phyloP scores from a whole-genome alignment of 1,140 invertebrate genomes.

The Monomorium pharaonis region DNA sequence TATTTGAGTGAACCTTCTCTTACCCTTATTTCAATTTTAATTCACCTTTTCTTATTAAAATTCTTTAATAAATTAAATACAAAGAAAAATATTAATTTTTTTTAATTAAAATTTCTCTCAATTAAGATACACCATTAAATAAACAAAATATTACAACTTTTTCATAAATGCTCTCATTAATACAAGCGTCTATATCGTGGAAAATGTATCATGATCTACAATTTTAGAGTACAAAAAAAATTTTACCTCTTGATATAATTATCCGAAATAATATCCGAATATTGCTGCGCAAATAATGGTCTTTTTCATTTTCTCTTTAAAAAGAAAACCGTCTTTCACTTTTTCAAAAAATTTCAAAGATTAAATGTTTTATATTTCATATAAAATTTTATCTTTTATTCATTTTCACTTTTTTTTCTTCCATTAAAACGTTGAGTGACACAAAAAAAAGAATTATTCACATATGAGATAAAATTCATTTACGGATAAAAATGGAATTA shows the following conservation, averaged over 20 bases:
- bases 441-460: not conserved
- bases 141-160: conserved; percentile 3
- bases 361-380: not conserved
- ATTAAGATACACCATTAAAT: not conserved
- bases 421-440: not conserved
- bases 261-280: not conserved
- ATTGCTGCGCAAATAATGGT: not conserved
- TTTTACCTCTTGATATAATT: not conserved
- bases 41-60: not conserved
- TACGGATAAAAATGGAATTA: not conserved
- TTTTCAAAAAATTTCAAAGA: not conserved
- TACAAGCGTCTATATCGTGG: not conserved
- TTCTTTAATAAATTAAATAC: not conserved
- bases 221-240: not conserved
- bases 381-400: not conserved
- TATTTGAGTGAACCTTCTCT: not conserved
- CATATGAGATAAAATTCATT: not conserved
- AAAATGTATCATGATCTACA: not conserved
- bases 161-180: not conserved
- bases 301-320: not conserved
- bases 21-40: not conserved
- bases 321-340: not conserved
- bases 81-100: not conserved
- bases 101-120: not conserved
- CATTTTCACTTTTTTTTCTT: not conserved